These are phyloP conservation scores for Neodiprion pinetum DNA, from an alignment of 1,140 invertebrate species.

Conservation along the genomic window DNA sequence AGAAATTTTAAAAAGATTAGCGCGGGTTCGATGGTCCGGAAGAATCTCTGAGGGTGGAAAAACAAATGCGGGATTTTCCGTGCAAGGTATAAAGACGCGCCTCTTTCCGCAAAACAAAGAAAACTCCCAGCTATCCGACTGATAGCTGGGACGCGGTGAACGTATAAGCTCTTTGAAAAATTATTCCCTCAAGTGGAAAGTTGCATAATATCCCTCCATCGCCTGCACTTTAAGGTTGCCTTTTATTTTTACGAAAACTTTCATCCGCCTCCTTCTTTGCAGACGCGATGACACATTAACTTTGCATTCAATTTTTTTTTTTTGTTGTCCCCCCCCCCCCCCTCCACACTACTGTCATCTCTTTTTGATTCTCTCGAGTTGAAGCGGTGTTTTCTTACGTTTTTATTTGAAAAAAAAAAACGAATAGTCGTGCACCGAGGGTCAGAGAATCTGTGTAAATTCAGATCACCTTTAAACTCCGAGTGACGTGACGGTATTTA, in stretches of 20 bases:
- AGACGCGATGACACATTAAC: background rate
- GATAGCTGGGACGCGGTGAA: conserved; percentile 19
- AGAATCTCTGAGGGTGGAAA: background rate
- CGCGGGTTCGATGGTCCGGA: no score
- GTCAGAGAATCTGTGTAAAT: background rate
- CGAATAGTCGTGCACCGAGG: background rate
- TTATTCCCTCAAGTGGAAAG: conserved; percentile 50
- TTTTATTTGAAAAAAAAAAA: background rate
- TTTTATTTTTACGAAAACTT: conserved; percentile 40
- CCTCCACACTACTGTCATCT: background rate
- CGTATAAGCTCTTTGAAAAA: conserved; percentile 48
- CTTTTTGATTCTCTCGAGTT: background rate
- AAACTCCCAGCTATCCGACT: conserved; percentile 25
- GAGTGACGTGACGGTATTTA: background rate
- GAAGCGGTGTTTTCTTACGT: background rate
- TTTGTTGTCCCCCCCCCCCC: background rate
- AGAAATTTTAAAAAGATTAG: no score
- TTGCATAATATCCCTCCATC: conserved; percentile 44
- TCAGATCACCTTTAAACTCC: background rate
- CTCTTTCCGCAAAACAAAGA: conserved; percentile 10
- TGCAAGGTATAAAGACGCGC: background rate
- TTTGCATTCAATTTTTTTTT: background rate
- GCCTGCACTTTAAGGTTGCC: conserved; percentile 28
- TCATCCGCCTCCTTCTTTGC: conserved; percentile 15
- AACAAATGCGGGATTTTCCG: background rate